phyloP scores from a whole-genome alignment of 2,113 vertebrate genomes.

The Serilophus lunatus region DNA sequence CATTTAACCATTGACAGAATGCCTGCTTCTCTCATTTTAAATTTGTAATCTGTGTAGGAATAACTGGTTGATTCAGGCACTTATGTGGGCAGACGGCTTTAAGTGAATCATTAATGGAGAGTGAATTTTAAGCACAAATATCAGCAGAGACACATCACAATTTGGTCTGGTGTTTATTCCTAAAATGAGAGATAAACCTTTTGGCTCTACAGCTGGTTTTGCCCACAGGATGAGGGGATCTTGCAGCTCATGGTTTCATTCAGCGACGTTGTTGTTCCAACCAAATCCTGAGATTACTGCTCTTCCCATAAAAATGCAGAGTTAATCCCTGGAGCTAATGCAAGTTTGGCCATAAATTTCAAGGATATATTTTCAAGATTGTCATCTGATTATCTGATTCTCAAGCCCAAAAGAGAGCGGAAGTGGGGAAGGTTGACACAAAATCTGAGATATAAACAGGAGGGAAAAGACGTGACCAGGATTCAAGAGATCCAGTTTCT shows the following conservation, averaged over 20 bases:
- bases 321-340: background rate
- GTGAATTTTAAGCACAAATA: background rate
- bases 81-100: background rate
- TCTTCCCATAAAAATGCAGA: background rate
- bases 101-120: constrained; percentile 20
- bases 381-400: background rate
- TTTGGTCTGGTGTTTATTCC: background rate
- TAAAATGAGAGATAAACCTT: background rate
- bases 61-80: background rate
- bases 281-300: background rate
- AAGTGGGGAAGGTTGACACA: background rate
- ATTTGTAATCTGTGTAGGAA: constrained; percentile 11
- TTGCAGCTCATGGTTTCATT: background rate
- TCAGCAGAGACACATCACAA: background rate
- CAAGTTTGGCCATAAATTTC: background rate
- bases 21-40: background rate
- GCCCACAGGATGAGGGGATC: background rate
- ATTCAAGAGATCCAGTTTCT: background rate
- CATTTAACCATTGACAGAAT: constrained; percentile 22
- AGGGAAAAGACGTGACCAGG: background rate
- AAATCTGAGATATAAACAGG: background rate
- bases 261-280: background rate
- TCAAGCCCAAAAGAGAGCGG: background rate
- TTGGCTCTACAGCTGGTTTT: background rate
- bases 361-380: background rate